Base-by-base conservation (phyloP, 2,113 vertebrate genomes). In the Dendrocopos noguchii region DNA sequence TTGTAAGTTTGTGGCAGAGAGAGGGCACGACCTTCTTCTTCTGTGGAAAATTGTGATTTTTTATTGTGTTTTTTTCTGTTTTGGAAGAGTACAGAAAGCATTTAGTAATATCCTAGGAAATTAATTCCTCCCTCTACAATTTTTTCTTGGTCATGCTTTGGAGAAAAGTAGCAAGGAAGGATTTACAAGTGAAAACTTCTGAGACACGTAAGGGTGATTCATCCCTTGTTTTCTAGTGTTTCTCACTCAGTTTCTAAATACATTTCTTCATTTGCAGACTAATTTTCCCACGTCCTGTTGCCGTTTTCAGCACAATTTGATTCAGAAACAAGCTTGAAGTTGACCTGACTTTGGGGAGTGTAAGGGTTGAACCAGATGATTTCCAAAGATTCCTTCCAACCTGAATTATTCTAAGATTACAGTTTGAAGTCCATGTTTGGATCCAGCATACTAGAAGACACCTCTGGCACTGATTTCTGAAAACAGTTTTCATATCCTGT, bases 101-200 rank as follows among this genome's bases (percentile, higher is more conserved):
- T 36, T 89, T 9, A 65, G 15, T 60, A 67, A 94, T 85, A 64
- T 71, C 9, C 6, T 60, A 56, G 42, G 28, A 91, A 70, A 66
- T 16, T 0, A 21, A 4, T 2, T 2, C 7, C 7, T 86, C 9
- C 12, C 29, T 82, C n/a, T 66, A 31, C 24, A 42, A 12, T 3
- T 56, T 27, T 65, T 57, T 21, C 14, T 72, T 24, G 17, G 7
- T 16, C 3, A 3, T 22, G 3, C 25, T 81, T 79, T 91, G 39
- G 31, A 79, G 74, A 65, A 67, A 66, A 84, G 50, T 9, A 59
- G 20, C 21, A 47, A 57, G 47, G 19, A 77, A 73, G 8, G 4
- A 8, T 68, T 10, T 34, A 15, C 9, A 64, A 2, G 0, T 4
- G 34, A 4, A 44, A 59, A 39, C 17, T 85, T 68, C 14, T 57